Evolutionary conservation across 2,888 invertebrate species (phyloP).

Genomic region (Zygogramma bicolorata): DNA sequence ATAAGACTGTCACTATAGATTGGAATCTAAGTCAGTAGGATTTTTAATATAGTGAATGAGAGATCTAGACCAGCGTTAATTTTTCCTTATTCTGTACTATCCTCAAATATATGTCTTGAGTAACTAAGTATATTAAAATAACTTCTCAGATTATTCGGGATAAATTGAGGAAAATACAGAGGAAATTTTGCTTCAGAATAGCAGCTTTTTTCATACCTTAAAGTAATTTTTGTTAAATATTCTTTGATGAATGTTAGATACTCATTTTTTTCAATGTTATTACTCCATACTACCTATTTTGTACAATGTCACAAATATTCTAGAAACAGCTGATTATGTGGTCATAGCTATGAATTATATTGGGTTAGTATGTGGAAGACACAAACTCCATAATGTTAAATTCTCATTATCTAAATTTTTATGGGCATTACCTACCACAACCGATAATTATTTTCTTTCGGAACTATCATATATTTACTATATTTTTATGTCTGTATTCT

Average conservation of each 20-base stretch:
- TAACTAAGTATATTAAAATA: too few species aligned
- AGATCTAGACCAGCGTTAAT: not conserved
- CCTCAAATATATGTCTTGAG: not conserved
- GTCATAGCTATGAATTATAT: not conserved
- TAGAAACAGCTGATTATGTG: not conserved
- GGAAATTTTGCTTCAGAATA: not conserved
- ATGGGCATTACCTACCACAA: not conserved
- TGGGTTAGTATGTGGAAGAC: not conserved
- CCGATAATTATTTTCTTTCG: not conserved
- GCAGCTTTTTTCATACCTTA: not conserved
- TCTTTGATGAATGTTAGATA: not conserved
- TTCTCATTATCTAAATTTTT: not conserved
- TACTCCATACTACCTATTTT: not conserved
- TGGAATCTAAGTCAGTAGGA: conserved; percentile 55
- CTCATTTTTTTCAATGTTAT: not conserved
- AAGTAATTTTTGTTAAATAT: not conserved
- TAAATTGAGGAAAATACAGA: not conserved
- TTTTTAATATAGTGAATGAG: conserved; percentile 41
- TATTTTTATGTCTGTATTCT: not conserved
- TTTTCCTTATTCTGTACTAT: not conserved
- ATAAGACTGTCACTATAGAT: conserved; percentile 53
- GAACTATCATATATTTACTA: not conserved
- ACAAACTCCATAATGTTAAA: not conserved
- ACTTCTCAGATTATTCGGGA: too few species aligned
- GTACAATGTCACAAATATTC: not conserved